Evolutionary conservation across 2,888 invertebrate genomes (phyloP).

Genomic region (Trachelus troglodyta): DNA sequence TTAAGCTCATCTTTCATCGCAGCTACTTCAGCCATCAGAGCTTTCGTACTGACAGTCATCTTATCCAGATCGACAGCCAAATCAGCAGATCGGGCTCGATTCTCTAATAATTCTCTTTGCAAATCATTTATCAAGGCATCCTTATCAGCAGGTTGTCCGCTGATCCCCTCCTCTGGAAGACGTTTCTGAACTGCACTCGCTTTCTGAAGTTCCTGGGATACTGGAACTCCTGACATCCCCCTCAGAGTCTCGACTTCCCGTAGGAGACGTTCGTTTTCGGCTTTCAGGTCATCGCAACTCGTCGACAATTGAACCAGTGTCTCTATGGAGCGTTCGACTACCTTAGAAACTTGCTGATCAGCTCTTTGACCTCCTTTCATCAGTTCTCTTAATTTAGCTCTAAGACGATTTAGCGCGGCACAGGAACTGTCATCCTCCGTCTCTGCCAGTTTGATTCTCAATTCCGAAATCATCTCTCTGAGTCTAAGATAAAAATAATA

Average conservation of each 20-base stretch:
- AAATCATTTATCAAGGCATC: conserved; percentile 37
- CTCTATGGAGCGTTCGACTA: conserved; percentile 51
- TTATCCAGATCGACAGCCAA: conserved; percentile 39
- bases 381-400: conserved; percentile 53
- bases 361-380: conserved; percentile 46
- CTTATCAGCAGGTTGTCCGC: conserved; percentile 37
- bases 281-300: conserved; percentile 43
- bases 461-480: conserved; percentile 41
- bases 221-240: conserved; percentile 6
- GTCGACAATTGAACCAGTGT: conserved; percentile 46
- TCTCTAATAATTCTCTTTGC: conserved; percentile 18
- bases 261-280: conserved; percentile 42
- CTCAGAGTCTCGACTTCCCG: conserved; percentile 33
- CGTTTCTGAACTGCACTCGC: background rate
- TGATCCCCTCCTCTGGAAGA: background rate
- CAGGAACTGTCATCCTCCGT: conserved; percentile 53
- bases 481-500: conserved; percentile 39
- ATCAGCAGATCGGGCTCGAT: conserved; percentile 13
- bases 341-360: conserved; percentile 44
- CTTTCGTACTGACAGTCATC: conserved; percentile 35
- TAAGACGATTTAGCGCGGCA: conserved; percentile 51
- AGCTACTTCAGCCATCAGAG: conserved; percentile 33
- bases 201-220: background rate
- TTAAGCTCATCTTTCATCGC: conserved; percentile 42
- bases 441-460: conserved; percentile 46